phyloP scores from a whole-genome alignment of 2,888 invertebrate species.

The Xiphydria camelus region DNA sequence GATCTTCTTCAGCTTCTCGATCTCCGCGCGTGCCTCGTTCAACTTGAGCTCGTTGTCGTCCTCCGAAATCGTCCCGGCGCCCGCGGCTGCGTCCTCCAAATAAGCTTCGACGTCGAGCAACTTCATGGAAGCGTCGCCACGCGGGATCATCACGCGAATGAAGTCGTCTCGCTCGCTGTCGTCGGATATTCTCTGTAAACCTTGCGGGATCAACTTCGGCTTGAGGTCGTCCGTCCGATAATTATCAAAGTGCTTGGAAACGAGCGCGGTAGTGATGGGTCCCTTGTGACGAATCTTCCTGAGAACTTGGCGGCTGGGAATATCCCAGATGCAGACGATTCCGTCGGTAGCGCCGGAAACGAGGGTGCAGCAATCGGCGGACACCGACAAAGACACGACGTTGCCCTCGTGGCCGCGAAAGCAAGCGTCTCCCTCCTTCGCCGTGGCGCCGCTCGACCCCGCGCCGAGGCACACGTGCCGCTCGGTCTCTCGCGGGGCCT shows the following conservation, averaged over 20 bases:
- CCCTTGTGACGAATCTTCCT: constrained; percentile 74
- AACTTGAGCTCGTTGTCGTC: constrained; percentile 20
- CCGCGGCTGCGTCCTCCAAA: constrained; percentile 10
- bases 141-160: constrained; percentile 43
- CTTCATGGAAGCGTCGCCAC: too few relatives aligned
- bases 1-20: constrained; percentile 36
- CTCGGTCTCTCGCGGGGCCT: constrained; percentile 70
- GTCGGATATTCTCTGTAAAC: constrained; percentile 68
- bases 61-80: neutral
- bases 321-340: constrained; percentile 79
- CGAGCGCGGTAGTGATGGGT: constrained; percentile 72
- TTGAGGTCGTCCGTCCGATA: constrained; percentile 65
- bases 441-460: constrained; percentile 41
- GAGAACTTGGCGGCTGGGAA: constrained; percentile 74
- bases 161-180: constrained; percentile 59
- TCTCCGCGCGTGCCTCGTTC: constrained; percentile 31
- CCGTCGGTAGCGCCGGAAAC: constrained; percentile 79
- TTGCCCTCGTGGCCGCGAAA: constrained; percentile 71
- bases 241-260: constrained; percentile 65
- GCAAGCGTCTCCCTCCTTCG: constrained; percentile 59
- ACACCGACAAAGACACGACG: constrained; percentile 73
- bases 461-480: constrained; percentile 59
- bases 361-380: constrained; percentile 71
- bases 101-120: constrained; percentile 30
- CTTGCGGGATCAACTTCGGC: constrained; percentile 63